These are phyloP conservation scores for Sphyrna mokarran DNA, from an alignment of 2,113 vertebrate genomes.

Conservation along the genomic window DNA sequence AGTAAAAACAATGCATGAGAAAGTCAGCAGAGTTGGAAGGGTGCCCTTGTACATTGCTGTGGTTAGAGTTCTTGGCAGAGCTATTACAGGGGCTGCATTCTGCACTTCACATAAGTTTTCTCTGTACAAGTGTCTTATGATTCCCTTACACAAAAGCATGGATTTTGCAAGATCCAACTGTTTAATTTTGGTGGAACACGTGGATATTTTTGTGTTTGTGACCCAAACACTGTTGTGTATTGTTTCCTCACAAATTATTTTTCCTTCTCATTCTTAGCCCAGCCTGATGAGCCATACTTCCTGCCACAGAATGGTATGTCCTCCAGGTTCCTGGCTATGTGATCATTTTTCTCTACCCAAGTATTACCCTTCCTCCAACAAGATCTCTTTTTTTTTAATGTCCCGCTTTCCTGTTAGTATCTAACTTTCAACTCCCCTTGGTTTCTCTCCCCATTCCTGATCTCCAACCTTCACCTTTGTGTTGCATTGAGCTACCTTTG, in stretches of 20 bases:
- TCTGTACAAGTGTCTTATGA: background rate
- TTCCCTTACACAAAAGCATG: background rate
- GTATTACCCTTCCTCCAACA: background rate
- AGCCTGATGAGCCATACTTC: background rate
- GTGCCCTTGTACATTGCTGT: background rate
- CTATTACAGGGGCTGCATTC: background rate
- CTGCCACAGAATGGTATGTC: background rate
- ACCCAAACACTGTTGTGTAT: background rate
- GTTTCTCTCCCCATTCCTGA: background rate
- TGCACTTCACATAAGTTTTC: background rate
- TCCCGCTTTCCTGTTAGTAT: no score
- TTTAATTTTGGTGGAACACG: background rate
- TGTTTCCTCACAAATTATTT: background rate
- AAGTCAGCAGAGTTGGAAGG: background rate
- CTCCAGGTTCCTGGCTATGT: background rate
- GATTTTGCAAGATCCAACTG: background rate
- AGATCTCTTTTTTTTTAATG: background rate
- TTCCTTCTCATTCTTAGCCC: background rate
- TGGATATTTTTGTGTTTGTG: background rate
- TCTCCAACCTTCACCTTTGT: background rate
- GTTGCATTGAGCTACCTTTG: background rate
- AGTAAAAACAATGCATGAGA: background rate
- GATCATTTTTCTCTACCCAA: background rate
- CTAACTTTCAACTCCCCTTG: background rate
- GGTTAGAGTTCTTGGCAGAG: slow-evolving; percentile 21